phyloP scores from a whole-genome alignment of 2,113 vertebrate genomes.

The Atlantisia rogersi region DNA sequence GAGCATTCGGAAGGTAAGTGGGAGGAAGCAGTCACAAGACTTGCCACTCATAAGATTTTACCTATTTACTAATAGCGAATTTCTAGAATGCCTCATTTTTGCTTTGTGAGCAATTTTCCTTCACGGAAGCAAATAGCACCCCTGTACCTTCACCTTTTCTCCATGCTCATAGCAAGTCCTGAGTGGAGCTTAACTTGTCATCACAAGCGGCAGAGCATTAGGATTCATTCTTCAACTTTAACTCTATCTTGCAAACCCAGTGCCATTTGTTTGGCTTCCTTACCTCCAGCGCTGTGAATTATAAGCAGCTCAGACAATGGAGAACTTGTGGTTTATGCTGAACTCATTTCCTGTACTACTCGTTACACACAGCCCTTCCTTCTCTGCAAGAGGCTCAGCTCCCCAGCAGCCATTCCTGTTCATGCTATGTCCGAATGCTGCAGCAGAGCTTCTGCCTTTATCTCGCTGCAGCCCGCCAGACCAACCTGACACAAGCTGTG shows the following conservation, averaged over 20 bases:
- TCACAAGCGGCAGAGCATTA: accelerated
- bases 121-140: not conserved
- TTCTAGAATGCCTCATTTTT: not conserved
- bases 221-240: not conserved
- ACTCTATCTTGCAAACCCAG: not conserved
- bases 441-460: not conserved
- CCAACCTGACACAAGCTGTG: not conserved
- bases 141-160: not conserved
- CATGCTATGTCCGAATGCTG: accelerated
- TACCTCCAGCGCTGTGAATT: not conserved
- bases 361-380: conserved; percentile 31
- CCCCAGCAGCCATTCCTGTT: not conserved
- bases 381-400: not conserved
- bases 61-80: not conserved
- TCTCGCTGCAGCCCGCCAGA: not conserved
- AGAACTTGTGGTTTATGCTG: conserved; percentile 59
- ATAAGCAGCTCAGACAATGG: conserved; percentile 23
- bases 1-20: not conserved
- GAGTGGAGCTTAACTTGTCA: not conserved
- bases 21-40: no score
- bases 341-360: conserved; percentile 60
- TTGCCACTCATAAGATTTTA: not conserved
- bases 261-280: not conserved
- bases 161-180: accelerated
- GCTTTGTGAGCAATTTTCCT: not conserved